Base-by-base conservation (phyloP, 2,113 vertebrate species). In the Neodon shergylaensis region DNA sequence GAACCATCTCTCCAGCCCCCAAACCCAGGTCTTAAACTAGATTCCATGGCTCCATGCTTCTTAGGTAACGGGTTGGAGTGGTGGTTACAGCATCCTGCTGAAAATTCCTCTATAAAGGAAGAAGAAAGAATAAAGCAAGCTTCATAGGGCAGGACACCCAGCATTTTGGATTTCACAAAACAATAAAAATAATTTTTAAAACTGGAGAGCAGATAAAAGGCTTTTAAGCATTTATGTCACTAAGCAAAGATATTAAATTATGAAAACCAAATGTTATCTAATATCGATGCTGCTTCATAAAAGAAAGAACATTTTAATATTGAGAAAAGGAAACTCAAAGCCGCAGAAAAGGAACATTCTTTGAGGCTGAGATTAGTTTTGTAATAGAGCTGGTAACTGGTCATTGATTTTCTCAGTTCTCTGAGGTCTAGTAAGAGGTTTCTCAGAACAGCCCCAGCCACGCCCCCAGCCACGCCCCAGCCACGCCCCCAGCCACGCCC, bases 241-340 rank as follows among this genome's bases (percentile, higher is more conserved):
- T 39, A 91, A 91, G 33, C 70, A 86, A 93, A 78, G 81, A 82
- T 93, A 95, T 94, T 94, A 94, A 94, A 88, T 94, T 52, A 58
- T 44, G 88, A 66, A 94, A 95, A 52, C 24, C 65, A 95, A 95
- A 61, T 36, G 31, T 79, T 88, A 92, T 92, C 47, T 95, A 58
- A 36, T 83, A 91, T 88, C 54, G 76, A 49, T 65, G 39, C 49
- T 94, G 47, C 77, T 90, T 95, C 63, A 73, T 81, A 24, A 81
- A 92, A 92, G 84, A 91, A 94, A 88, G 52, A 28, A 36, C 7
- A 77, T 81, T 88, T 96, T 96, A 92, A 88, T 91, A 82, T 77
- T 63, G 88, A 88, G 91, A 24, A 90, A 58, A 49, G 83, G 74
- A 95, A 92, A 85, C 36, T 12, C 36, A 92, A 94, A 92, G 44